Evolutionary conservation across 2,797 vertebrate species (phyloP), one percentile per base, ranked within the genome.

Genomic region (Melanogrammus aeglefinus): DNA sequence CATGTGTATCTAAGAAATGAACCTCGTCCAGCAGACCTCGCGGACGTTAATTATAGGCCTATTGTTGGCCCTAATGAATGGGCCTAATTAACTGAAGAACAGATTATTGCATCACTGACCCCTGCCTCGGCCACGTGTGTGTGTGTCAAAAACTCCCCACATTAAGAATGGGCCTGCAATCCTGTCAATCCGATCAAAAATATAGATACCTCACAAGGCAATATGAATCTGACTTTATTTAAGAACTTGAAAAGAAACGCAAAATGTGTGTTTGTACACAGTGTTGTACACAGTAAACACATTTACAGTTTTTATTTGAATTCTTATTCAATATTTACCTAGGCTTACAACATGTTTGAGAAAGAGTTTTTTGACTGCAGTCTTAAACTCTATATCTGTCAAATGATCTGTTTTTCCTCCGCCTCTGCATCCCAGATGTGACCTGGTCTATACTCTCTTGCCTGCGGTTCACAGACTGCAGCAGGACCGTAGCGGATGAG

Each of bases 381-480:
- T 24, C 21, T 63, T 3, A 21, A 2, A 6, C n/a, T 69, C n/a
- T 57, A 6, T 57, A 4, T 27, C n/a, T 13, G n/a, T 63, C 57
- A 63, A 21, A n/a, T n/a, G n/a, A n/a, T n/a, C 16, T 57, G 41
- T 63, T 63, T 24, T n/a, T 24, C 57, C 8, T 24, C 57, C 57
- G 57, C n/a, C 57, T 27, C 63, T 69, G 63, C 63, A 69, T 69
- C 63, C 63, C 63, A 69, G 63, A 27, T 69, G 63, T 69, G 63
- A 69, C 63, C 63, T 27, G 3, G 57, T 24, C 63, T 27, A n/a
- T n/a, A 27, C 63, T 27, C 57, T 63, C 21, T 21, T 6, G 57
- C n/a, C 57, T 9, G 57, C 8, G 57, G 57, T 10, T 27, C n/a
- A 4, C 21, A n/a, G 21, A n/a, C 57, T 66, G 57, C 57, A 24